These are phyloP conservation scores for Agapetus fuscipes DNA, from an alignment of 2,888 invertebrate genomes.

Conservation along the genomic window DNA sequence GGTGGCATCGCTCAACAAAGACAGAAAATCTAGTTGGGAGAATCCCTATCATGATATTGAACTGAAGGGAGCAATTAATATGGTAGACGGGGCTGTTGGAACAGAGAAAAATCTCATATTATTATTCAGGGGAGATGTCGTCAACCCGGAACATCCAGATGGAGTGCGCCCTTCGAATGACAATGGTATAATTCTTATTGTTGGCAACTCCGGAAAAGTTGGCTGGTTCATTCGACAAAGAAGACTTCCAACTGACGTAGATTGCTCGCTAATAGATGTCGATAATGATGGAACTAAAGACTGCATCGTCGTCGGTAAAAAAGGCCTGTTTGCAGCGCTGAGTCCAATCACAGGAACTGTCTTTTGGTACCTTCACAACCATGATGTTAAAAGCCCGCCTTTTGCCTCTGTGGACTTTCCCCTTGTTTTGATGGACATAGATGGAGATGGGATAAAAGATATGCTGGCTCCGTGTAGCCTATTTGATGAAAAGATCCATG, in stretches of 20 bases:
- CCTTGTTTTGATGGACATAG: constrained; percentile 59
- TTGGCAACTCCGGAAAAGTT: constrained; percentile 58
- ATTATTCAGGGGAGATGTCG: constrained; percentile 59
- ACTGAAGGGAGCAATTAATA: constrained; percentile 58
- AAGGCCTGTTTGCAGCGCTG: constrained; percentile 47
- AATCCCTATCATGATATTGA: constrained; percentile 59
- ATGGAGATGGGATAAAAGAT: constrained; percentile 62
- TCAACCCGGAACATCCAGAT: constrained; percentile 42
- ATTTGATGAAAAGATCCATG: constrained; percentile 43
- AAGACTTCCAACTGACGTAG: constrained; percentile 59
- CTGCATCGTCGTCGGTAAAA: constrained; percentile 64
- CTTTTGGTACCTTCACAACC: constrained; percentile 50
- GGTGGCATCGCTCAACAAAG: constrained; percentile 38
- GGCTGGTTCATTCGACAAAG: constrained; percentile 65
- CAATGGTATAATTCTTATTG: constrained; percentile 60
- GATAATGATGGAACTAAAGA: constrained; percentile 62
- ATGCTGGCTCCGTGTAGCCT: constrained; percentile 51
- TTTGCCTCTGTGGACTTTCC: constrained; percentile 55
- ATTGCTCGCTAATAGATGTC: constrained; percentile 64
- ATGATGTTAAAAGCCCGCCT: constrained; percentile 42
- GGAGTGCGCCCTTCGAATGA: constrained; percentile 36
- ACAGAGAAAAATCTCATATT: constrained; percentile 63
- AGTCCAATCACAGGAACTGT: constrained; percentile 45
- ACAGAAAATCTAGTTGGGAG: constrained; percentile 58
- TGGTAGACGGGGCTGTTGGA: constrained; percentile 54